phyloP scores from a whole-genome alignment of 2,113 vertebrate species.

The Strigops habroptila region DNA sequence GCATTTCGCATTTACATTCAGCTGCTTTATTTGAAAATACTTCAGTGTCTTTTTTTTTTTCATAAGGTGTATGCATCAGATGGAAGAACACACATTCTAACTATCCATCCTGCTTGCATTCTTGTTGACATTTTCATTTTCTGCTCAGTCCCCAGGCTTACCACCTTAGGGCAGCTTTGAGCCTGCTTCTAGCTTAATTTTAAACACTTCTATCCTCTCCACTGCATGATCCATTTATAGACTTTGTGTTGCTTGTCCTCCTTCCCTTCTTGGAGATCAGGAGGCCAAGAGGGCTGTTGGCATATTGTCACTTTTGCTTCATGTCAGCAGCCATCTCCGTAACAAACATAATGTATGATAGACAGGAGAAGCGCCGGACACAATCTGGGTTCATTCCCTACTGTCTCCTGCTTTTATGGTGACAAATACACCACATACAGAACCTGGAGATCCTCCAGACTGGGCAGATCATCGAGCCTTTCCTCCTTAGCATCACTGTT shows the following conservation, averaged over 20 bases:
- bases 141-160: background rate
- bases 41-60: background rate
- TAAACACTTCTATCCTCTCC: background rate
- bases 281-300: background rate
- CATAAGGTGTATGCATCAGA: background rate
- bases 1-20: background rate
- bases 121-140: background rate
- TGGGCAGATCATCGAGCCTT: background rate
- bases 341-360: rapidly evolving
- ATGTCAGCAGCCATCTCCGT: background rate
- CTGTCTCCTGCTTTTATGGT: background rate
- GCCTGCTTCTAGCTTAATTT: background rate
- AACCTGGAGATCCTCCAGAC: background rate
- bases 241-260: background rate
- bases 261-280: background rate
- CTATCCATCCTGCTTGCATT: background rate
- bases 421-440: background rate
- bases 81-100: background rate
- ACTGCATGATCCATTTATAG: background rate
- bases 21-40: background rate
- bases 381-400: background rate
- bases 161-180: background rate
- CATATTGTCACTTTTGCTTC: rapidly evolving
- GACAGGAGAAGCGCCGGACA: rapidly evolving
- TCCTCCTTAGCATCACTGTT: background rate